phyloP scores from a whole-genome alignment of 2,113 vertebrate genomes.

The Eleginops maclovinus region DNA sequence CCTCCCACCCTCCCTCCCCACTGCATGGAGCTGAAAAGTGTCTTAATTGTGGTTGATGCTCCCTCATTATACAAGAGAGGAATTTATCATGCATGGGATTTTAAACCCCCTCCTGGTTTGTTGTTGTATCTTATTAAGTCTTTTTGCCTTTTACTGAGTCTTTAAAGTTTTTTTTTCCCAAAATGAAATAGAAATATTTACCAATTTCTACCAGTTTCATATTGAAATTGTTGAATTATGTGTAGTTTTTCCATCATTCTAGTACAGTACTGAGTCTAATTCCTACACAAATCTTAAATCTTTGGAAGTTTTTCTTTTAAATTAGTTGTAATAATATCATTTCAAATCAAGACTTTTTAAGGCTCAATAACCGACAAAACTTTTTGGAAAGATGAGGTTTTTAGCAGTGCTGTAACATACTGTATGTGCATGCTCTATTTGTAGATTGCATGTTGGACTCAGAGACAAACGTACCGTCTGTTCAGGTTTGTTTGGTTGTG shows the following conservation, averaged over 20 bases:
- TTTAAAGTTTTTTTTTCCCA: conserved; percentile 9
- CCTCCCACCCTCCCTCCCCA: conserved; percentile 5
- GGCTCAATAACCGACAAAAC: not conserved
- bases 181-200: rapidly evolving
- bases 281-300: not conserved
- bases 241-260: too few species aligned
- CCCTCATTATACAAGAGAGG: not conserved
- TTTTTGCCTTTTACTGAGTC: not conserved
- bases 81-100: conserved; percentile 28
- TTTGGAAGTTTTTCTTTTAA: not conserved
- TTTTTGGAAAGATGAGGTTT: conserved; percentile 1
- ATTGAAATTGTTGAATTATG: too few species aligned
- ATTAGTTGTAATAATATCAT: not conserved
- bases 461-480: not conserved
- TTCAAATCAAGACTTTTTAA: not conserved
- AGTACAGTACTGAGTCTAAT: not conserved
- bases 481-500: conserved; percentile 1
- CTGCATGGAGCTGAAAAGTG: conserved; percentile 66
- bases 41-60: not conserved
- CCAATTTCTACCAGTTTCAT: not conserved
- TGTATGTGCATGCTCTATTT: conserved; percentile 41
- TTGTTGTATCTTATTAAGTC: conserved; percentile 27
- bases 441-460: conserved; percentile 12
- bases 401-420: not conserved
- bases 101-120: not conserved